Evolutionary conservation across 2,888 invertebrate species (phyloP), one percentile per base, ranked within the genome.

Genomic region (Ochlodes sylvanus): DNA sequence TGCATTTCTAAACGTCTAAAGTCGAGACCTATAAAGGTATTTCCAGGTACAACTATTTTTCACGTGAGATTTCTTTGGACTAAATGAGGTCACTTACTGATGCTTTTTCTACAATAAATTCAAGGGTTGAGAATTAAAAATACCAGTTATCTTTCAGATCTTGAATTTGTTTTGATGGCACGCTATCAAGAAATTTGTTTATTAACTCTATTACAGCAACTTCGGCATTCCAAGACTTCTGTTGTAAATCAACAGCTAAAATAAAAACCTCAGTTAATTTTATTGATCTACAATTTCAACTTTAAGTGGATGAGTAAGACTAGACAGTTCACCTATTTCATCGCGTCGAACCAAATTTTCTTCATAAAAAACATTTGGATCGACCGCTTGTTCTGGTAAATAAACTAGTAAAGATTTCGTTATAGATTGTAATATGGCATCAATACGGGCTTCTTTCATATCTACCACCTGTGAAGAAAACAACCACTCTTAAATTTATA

Each of bases 161-260:
- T 73, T 94, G 92, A 66, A 94, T 94, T 74, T 87, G 94, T 70
- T 94, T 94, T 70, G 94, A 94, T 70, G 90, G 94, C 63, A 95
- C 94, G 41, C 95, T 94, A 34, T 94, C 94, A 69, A 97, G 89
- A 78, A 97, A 97, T 86, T 96, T 96, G 74, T 97, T 94, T 32
- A 97, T 95, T 41, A 98, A 93, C 75, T 96, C 96, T 52, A 96
- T 95, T 0, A 96, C 97, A 34, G 97, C 96, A 71, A 95, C 94
- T 87, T 97, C 97, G 32, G 96, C 96, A 71, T 92, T 93, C 83
- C 84, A 89, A 0, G 92, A 93, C 70, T 91, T 92, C 68, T 88
- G 85, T 73, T 93, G 93, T 57, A 93, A 78, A 17, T 91, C 91
- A 12, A 71, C 69, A 1, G 89, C 93, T 93, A 63, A 9, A 76